Evolutionary conservation across 2,888 invertebrate genomes (phyloP).

Genomic region (Invenusta paracnida): DNA sequence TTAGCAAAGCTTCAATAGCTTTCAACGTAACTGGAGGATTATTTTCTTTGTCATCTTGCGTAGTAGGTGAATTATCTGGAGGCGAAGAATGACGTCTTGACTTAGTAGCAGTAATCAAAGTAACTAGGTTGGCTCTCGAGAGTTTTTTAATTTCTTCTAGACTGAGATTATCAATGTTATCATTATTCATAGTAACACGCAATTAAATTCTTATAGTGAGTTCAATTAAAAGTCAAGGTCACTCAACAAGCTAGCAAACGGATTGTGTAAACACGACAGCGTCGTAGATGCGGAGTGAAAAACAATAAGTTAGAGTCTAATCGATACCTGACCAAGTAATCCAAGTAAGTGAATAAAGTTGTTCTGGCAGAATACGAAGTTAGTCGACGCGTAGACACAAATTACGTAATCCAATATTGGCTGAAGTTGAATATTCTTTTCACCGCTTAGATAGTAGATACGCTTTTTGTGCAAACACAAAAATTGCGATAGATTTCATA

Average conservation of each 20-base stretch:
- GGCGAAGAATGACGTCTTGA: conserved; percentile 29
- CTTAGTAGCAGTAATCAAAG: conserved; percentile 12
- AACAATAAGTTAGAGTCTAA: neutral
- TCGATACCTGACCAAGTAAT: neutral
- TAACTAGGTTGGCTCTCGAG: conserved; percentile 22
- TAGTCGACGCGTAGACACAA: neutral
- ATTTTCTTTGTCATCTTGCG: conserved; percentile 29
- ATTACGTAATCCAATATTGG: neutral
- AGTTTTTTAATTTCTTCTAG: conserved; percentile 29
- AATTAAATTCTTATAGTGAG: conserved; percentile 16
- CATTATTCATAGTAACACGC: conserved; percentile 8
- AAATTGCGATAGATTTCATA: neutral
- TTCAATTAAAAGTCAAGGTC: conserved; percentile 22
- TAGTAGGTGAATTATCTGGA: conserved; percentile 29
- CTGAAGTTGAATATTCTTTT: neutral
- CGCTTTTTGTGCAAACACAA: neutral
- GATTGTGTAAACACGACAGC: neutral
- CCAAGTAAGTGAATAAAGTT: neutral
- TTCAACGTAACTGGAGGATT: conserved; percentile 29
- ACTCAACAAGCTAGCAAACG: conserved; percentile 23
- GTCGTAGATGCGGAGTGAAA: neutral
- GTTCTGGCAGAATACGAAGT: neutral
- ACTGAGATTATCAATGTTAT: conserved; percentile 29
- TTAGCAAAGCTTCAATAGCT: neutral
- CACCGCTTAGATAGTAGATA: neutral